These are phyloP conservation scores for Acanthosepion lycidas DNA, from an alignment of 2,888 invertebrate genomes.

Conservation along the genomic window DNA sequence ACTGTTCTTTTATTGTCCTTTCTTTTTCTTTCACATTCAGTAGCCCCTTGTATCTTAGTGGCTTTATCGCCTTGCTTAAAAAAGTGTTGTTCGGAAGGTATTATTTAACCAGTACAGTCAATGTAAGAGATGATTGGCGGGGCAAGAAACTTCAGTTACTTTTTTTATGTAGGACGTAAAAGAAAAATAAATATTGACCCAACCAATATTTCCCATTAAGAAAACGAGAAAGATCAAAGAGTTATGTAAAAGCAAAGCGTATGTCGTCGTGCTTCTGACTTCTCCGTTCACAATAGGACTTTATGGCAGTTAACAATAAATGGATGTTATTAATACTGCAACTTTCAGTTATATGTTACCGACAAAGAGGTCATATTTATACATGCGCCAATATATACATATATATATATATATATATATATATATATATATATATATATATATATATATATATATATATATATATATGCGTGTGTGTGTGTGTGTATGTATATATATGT, in stretches of 20 bases:
- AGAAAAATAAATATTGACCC: background rate
- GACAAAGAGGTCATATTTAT: background rate
- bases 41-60: too few species aligned
- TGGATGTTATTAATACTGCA: background rate
- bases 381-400: background rate
- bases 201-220: background rate
- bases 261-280: background rate
- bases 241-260: background rate
- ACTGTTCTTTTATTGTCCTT: too few species aligned
- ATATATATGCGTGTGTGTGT: background rate
- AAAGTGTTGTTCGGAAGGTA: too few species aligned
- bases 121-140: too few species aligned
- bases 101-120: too few species aligned
- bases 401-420: slow-evolving; percentile 33
- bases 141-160: too few species aligned
- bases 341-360: background rate
- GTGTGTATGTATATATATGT: background rate
- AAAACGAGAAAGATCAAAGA: background rate
- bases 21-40: too few species aligned
- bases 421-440: background rate
- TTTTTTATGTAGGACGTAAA: too few species aligned
- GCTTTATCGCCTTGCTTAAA: too few species aligned
- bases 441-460: slow-evolving; percentile 4
- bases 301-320: background rate
- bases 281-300: background rate